A percentile compares a stretch with the other conserved stretches of the same genome.
phyloP scores from a whole-genome alignment of 2,113 vertebrate genomes.

The Thamnaconus septentrionalis region DNA sequence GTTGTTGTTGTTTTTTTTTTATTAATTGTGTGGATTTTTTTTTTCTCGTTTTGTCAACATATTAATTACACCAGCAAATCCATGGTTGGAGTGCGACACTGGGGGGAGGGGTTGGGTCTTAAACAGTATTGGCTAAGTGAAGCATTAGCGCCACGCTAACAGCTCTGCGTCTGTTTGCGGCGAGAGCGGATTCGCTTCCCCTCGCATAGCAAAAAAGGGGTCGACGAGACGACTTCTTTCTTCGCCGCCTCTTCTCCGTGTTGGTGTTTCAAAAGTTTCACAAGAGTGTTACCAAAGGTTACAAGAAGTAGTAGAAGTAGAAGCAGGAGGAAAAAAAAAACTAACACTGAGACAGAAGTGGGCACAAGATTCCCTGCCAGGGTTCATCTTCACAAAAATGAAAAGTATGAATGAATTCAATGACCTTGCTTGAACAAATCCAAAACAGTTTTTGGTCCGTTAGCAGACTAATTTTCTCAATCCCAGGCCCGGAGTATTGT shows the following conservation, averaged over 20 bases:
- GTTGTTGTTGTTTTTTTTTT: not conserved
- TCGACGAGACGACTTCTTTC: no score
- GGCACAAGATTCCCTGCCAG: slow-evolving; percentile 26
- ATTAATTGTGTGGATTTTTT: slow-evolving; percentile 1
- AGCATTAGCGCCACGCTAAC: slow-evolving; percentile 10
- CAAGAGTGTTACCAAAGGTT: slow-evolving; percentile 67
- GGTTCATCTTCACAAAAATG: slow-evolving; percentile 16
- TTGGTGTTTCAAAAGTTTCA: slow-evolving; percentile 32
- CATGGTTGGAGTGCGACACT: slow-evolving; percentile 23
- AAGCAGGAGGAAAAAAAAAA: slow-evolving; percentile 36
- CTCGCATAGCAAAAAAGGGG: slow-evolving; percentile 7
- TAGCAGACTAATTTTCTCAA: not conserved
- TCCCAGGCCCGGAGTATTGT: slow-evolving; percentile 21
- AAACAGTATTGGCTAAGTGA: slow-evolving; percentile 35
- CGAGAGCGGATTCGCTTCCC: slow-evolving; percentile 16
- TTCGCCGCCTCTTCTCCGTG: slow-evolving; percentile 43
- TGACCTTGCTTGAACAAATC: not conserved
- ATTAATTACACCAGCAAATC: slow-evolving; percentile 67
- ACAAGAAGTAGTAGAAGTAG: not conserved
- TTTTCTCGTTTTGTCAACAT: slow-evolving; percentile 21
- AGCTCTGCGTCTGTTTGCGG: slow-evolving; percentile 7
- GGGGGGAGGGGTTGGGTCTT: not conserved
- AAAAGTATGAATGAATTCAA: not conserved
- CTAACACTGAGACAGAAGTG: slow-evolving; percentile 38
- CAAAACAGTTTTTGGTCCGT: no score